These are phyloP conservation scores for Chiroxiphia lanceolata DNA, from an alignment of 2,797 vertebrate genomes.

Conservation along the genomic window DNA sequence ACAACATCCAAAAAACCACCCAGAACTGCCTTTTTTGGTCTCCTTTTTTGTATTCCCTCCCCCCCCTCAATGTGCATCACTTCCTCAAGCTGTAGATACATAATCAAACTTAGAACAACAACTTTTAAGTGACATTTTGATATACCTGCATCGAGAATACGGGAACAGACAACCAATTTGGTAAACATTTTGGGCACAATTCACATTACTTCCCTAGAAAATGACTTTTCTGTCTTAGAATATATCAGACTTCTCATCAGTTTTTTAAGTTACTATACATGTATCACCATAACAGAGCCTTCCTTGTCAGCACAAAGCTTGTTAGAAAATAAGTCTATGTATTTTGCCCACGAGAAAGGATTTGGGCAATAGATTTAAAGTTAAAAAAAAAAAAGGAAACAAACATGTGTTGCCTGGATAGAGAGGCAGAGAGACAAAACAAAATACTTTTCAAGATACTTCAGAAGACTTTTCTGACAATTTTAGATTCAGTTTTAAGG, in stretches of 20 bases:
- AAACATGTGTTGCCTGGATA: background rate
- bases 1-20: background rate
- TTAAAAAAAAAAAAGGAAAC: background rate
- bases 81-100: background rate
- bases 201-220: background rate
- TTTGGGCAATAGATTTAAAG: background rate
- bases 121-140: conserved; percentile 8
- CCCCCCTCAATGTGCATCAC: fast-evolving
- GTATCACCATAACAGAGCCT: background rate
- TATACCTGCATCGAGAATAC: background rate
- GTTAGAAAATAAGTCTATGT: background rate
- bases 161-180: background rate
- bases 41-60: background rate
- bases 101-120: background rate
- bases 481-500: background rate
- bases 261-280: background rate
- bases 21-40: background rate
- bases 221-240: background rate
- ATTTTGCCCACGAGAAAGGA: background rate
- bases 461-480: background rate
- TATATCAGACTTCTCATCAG: background rate
- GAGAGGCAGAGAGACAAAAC: background rate
- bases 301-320: conserved; percentile 15
- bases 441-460: background rate
- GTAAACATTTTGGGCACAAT: background rate